Percentiles rank a stretch among this genome's conserved stretches.
Conservation (phyloP, 1,140 invertebrate species). For the Drosophila takahashii region DNA sequence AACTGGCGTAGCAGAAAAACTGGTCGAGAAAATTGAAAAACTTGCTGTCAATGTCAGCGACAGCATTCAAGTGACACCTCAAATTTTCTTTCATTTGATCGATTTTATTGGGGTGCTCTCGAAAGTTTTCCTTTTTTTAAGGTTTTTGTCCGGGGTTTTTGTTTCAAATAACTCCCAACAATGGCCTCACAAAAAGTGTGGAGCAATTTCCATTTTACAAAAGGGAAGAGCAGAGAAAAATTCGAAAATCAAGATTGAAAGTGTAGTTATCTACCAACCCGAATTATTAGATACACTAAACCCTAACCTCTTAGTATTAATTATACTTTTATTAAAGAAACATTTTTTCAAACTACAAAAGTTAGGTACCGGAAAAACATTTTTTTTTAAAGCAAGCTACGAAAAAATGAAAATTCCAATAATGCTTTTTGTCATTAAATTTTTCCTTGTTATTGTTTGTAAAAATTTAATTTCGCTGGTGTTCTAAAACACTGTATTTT, state of each 20-base stretch:
- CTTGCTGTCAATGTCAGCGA: slow-evolving; percentile 45
- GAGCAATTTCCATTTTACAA: slow-evolving; percentile 29
- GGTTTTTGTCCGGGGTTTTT: slow-evolving; percentile 19
- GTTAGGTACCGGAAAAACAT: too few species aligned
- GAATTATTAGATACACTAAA: neutral
- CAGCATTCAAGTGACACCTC: slow-evolving; percentile 52
- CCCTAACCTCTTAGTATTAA: neutral
- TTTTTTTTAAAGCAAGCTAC: too few species aligned
- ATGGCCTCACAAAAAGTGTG: slow-evolving; percentile 24
- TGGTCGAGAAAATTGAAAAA: slow-evolving; percentile 37
- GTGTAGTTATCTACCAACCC: neutral
- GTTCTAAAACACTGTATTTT: too few species aligned
- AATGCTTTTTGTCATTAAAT: too few species aligned
- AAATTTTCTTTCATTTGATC: slow-evolving; percentile 36
- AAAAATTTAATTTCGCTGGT: too few species aligned
- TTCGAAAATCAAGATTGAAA: neutral
- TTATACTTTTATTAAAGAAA: too few species aligned
- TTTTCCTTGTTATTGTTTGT: too few species aligned
- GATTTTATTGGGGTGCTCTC: slow-evolving; percentile 38
- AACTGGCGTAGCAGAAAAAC: slow-evolving; percentile 34
- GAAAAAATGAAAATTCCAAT: too few species aligned
- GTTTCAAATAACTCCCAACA: slow-evolving; percentile 43
- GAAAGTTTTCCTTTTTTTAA: slow-evolving; percentile 7
- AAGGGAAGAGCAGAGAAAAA: neutral
- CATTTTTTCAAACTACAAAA: too few species aligned